phyloP scores from a whole-genome alignment of 2,888 invertebrate species.

The Allygus modestus region DNA sequence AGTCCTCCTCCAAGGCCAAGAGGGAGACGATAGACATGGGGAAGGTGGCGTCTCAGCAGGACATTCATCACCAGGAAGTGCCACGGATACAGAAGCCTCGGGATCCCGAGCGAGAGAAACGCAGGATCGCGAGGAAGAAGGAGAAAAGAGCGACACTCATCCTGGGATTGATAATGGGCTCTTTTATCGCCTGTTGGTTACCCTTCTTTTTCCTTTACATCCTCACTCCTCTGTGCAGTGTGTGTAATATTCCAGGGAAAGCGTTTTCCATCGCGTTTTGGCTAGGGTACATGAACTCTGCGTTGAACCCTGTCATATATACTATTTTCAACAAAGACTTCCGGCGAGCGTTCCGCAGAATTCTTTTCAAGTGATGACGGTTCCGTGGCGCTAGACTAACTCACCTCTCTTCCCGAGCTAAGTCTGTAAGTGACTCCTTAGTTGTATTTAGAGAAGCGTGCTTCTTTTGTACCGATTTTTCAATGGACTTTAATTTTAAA shows the following conservation, averaged over 20 bases:
- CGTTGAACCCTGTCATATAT: slow-evolving; percentile 96
- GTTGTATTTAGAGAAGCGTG: slow-evolving; percentile 48
- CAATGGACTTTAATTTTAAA: slow-evolving; percentile 18
- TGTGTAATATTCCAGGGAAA: slow-evolving; percentile 86
- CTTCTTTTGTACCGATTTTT: slow-evolving; percentile 53
- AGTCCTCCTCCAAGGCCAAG: slow-evolving; percentile 73
- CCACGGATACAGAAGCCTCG: slow-evolving; percentile 88
- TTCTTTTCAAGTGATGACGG: slow-evolving; percentile 85
- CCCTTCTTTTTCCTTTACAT: slow-evolving; percentile 98
- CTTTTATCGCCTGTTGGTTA: slow-evolving; percentile 98
- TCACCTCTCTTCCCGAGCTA: slow-evolving; percentile 53
- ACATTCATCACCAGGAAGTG: slow-evolving; percentile 29
- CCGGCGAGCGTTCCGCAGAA: slow-evolving; percentile 95
- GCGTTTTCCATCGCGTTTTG: slow-evolving; percentile 97
- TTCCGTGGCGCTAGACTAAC: slow-evolving; percentile 10
- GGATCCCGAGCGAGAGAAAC: slow-evolving; percentile 95
- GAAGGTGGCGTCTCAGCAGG: slow-evolving; percentile 62
- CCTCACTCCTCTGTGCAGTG: slow-evolving; percentile 85
- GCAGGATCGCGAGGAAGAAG: slow-evolving; percentile 94
- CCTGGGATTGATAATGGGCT: slow-evolving; percentile 98
- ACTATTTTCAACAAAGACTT: slow-evolving; percentile 99
- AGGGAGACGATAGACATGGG: slow-evolving; percentile 71
- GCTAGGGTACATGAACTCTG: slow-evolving; percentile 98
- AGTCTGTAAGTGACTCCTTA: slow-evolving; percentile 43
- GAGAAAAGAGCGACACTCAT: slow-evolving; percentile 98